phyloP scores from a whole-genome alignment of 2,888 invertebrate species.

The Yponomeuta malinellus region DNA sequence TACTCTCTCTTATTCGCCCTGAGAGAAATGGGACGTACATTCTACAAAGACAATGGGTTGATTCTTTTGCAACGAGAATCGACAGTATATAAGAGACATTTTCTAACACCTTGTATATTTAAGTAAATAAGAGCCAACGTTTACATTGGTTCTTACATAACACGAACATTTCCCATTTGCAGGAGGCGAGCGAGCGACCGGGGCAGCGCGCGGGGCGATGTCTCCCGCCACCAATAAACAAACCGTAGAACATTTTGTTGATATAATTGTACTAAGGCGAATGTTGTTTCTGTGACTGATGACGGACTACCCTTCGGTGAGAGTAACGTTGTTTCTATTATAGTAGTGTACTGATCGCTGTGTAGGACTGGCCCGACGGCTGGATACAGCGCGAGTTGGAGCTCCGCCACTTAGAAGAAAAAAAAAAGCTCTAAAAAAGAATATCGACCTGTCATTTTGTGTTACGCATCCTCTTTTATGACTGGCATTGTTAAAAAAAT shows the following conservation, averaged over 20 bases:
- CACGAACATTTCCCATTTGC: conserved; percentile 4
- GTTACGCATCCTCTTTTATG: neutral
- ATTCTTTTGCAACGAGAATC: no score
- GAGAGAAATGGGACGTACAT: no score
- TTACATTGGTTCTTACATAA: neutral
- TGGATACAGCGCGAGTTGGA: neutral
- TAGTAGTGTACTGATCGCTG: conserved; percentile 13
- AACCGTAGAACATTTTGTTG: conserved; percentile 71
- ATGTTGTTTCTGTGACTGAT: conserved; percentile 61
- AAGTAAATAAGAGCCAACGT: no score
- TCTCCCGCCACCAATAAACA: conserved; percentile 23
- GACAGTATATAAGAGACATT: no score
- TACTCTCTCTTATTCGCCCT: no score
- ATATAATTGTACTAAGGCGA: conserved; percentile 65
- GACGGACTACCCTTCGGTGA: conserved; percentile 22
- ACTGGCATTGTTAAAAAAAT: neutral
- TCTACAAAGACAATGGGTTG: no score
- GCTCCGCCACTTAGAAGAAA: conserved; percentile 5
- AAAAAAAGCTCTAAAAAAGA: neutral
- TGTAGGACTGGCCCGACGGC: neutral
- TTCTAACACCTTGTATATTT: no score
- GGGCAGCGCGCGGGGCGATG: conserved; percentile 19
- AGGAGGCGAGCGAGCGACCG: conserved; percentile 18
- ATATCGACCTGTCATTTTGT: neutral
- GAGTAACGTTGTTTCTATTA: conserved; percentile 11